Conservation (phyloP, 1,140 invertebrate genomes). For the Papilio xuthus region DNA sequence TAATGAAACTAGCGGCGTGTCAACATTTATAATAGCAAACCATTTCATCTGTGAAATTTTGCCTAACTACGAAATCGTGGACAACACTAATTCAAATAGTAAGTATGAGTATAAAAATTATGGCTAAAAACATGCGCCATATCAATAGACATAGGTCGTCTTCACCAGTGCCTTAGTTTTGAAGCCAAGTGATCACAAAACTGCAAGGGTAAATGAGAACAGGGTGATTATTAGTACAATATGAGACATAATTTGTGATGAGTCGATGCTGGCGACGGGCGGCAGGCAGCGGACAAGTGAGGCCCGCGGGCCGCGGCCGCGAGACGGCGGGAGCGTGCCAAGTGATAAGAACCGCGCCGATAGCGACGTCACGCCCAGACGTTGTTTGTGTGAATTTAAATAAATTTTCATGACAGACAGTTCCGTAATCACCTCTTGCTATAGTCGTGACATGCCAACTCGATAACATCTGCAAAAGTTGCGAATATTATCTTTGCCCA, state of each 20-base stretch:
- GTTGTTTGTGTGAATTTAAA: constrained; percentile 81
- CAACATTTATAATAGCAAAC: constrained; percentile 64
- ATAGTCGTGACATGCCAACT: constrained; percentile 74
- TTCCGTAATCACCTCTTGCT: constrained; percentile 79
- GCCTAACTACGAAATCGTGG: constrained; percentile 63
- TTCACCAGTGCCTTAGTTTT: not conserved
- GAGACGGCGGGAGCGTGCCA: constrained; percentile 79
- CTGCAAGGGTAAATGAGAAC: constrained; percentile 43
- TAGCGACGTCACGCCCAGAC: constrained; percentile 80
- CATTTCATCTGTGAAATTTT: constrained; percentile 72
- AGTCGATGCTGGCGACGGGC: constrained; percentile 44
- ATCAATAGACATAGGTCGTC: not conserved
- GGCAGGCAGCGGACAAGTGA: constrained; percentile 52
- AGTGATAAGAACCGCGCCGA: constrained; percentile 80
- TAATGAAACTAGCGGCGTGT: constrained; percentile 66
- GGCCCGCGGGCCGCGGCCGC: constrained; percentile 64
- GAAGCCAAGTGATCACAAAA: not conserved
- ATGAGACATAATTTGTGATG: constrained; percentile 64
- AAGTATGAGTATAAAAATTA: constrained; percentile 55
- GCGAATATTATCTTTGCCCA: constrained; percentile 43
- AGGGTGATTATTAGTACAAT: constrained; percentile 34
- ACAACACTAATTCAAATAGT: constrained; percentile 79
- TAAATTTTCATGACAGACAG: constrained; percentile 81
- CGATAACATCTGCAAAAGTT: constrained; percentile 57
- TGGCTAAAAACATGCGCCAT: constrained; percentile 32